Evolutionary conservation across 2,797 vertebrate species (phyloP).

Genomic region (Pempheris klunzingeri): DNA sequence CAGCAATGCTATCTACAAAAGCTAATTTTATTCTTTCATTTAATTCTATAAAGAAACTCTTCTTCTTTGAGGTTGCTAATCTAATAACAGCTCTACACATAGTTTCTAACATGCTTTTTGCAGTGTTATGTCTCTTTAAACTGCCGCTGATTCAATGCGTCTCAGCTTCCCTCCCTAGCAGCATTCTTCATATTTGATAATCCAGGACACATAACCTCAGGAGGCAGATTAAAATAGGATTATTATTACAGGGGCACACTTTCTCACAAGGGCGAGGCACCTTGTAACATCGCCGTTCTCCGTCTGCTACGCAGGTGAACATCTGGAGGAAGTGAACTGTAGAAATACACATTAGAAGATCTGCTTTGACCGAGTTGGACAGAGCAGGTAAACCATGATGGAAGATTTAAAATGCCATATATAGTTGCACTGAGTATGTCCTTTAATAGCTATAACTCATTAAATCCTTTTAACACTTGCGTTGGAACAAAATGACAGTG

Average conservation of each 20-base stretch:
- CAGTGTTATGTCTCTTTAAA: conserved; percentile 31
- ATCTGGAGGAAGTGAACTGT: background rate
- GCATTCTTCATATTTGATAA: conserved; percentile 71
- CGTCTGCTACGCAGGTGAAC: conserved; percentile 28
- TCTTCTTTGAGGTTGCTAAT: background rate
- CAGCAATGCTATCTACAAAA: background rate
- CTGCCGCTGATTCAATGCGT: background rate
- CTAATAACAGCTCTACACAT: background rate
- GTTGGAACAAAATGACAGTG: conserved; percentile 27
- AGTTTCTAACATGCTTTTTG: background rate
- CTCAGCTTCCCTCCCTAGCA: conserved; percentile 28
- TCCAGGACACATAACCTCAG: conserved; percentile 80
- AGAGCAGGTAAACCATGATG: background rate
- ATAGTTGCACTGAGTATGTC: background rate
- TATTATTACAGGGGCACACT: conserved; percentile 66
- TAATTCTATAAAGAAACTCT: background rate
- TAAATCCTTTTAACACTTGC: conserved; percentile 33
- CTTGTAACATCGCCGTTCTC: conserved; percentile 30
- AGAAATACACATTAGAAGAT: conserved; percentile 3
- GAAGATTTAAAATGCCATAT: conserved; percentile 11
- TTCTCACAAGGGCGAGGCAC: conserved; percentile 39
- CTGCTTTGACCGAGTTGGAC: background rate
- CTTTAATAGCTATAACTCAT: conserved; percentile 9
- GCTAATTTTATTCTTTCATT: background rate
- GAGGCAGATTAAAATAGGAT: conserved; percentile 82